Conservation (phyloP, 1,140 invertebrate genomes). For the Drosophila bifasciata region DNA sequence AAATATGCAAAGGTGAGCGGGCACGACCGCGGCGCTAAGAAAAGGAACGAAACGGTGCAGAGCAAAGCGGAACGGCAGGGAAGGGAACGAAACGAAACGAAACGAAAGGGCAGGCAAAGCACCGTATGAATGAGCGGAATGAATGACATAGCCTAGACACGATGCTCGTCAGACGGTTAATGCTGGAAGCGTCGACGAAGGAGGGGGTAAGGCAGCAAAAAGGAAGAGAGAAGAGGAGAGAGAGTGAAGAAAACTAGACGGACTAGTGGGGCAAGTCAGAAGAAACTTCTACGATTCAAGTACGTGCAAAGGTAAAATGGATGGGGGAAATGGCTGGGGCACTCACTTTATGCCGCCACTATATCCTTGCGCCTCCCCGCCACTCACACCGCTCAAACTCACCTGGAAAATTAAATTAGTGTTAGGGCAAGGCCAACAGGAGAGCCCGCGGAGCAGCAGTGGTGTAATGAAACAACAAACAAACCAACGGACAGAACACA, state of each 20-base stretch:
- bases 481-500: slow-evolving; percentile 24
- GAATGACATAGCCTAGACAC: slow-evolving; percentile 24
- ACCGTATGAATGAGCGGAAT: slow-evolving; percentile 32
- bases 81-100: slow-evolving; percentile 40
- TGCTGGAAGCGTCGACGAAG: not conserved
- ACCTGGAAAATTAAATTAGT: slow-evolving; percentile 72
- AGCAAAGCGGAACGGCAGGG: slow-evolving; percentile 15
- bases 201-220: not conserved
- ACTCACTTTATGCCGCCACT: slow-evolving; percentile 2
- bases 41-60: not conserved
- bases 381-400: slow-evolving; percentile 15
- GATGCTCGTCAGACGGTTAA: slow-evolving; percentile 35
- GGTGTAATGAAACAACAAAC: slow-evolving; percentile 33
- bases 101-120: too few species aligned
- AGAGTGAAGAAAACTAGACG: not conserved
- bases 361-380: not conserved
- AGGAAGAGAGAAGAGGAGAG: not conserved
- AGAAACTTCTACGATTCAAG: slow-evolving; percentile 47
- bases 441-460: slow-evolving; percentile 8
- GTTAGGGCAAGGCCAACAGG: slow-evolving; percentile 37
- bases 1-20: slow-evolving; percentile 80
- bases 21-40: slow-evolving; percentile 3
- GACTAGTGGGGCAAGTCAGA: slow-evolving; percentile 21
- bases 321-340: not conserved
- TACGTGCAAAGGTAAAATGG: slow-evolving; percentile 19